These are phyloP conservation scores for Nomia melanderi DNA, from an alignment of 1,140 invertebrate species.

Conservation along the genomic window DNA sequence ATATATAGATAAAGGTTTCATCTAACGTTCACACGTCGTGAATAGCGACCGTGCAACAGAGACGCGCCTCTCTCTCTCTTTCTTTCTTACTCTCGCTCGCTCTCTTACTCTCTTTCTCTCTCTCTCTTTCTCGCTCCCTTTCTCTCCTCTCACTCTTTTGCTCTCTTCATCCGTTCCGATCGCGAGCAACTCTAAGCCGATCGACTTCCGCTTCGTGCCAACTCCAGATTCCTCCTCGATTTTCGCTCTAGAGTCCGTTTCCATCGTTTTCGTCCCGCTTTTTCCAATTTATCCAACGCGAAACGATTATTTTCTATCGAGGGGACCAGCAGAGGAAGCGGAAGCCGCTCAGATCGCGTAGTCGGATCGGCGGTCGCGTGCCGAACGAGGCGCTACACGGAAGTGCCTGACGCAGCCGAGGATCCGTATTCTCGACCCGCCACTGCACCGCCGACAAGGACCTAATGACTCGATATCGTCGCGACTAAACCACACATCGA, in stretches of 20 bases:
- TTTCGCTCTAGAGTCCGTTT: too few species aligned
- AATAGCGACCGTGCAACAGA: constrained; percentile 53
- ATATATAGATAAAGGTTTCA: constrained; percentile 70
- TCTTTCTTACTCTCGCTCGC: constrained; percentile 1
- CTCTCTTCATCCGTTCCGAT: not conserved
- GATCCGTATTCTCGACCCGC: constrained; percentile 13
- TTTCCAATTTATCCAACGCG: not conserved
- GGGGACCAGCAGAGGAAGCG: not conserved
- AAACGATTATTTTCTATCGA: not conserved
- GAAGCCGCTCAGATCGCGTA: constrained; percentile 1
- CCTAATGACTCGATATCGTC: constrained; percentile 49
- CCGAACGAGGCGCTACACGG: constrained; percentile 20
- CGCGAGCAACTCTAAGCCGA: not conserved
- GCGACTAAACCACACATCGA: constrained; percentile 57
- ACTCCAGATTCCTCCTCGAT: not conserved
- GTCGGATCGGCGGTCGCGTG: constrained; percentile 12
- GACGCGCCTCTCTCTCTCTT: constrained; percentile 41
- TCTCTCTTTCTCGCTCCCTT: not conserved
- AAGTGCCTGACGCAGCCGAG: constrained; percentile 19
- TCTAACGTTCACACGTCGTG: constrained; percentile 55
- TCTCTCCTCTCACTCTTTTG: constrained; percentile 7
- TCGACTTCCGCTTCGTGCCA: not conserved
- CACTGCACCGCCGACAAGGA: constrained; percentile 33
- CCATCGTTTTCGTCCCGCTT: not conserved
- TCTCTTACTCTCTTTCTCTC: constrained; percentile 20